A percentile compares a stretch with the other conserved stretches of the same genome.
Evolutionary conservation across 2,888 invertebrate genomes (phyloP).

Genomic region (Drosophila longiperda): DNA sequence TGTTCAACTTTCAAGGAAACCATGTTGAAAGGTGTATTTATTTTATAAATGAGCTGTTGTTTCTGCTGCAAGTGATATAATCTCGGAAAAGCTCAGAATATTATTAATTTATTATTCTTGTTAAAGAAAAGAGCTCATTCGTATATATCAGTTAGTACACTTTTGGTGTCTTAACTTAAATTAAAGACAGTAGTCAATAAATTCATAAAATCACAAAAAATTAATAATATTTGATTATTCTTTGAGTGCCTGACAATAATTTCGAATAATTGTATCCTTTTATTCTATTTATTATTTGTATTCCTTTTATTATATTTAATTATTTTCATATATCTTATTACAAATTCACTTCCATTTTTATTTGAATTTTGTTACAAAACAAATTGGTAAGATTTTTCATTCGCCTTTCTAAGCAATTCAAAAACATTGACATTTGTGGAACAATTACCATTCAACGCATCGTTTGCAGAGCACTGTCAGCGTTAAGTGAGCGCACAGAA

Average conservation of each 20-base stretch:
- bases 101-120: not conserved
- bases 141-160: not conserved
- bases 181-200: not conserved
- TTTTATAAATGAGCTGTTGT: conserved; percentile 13
- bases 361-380: not conserved
- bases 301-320: not conserved
- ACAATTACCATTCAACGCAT: conserved; percentile 45
- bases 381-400: not conserved
- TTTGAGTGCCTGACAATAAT: not conserved
- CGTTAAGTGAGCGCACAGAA: conserved; percentile 36
- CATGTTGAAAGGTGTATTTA: conserved; percentile 7
- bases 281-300: not conserved
- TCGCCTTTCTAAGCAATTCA: conserved; percentile 8
- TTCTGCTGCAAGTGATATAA: not conserved
- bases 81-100: not conserved
- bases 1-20: conserved; percentile 43
- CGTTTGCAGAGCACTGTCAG: conserved; percentile 42
- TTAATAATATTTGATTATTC: not conserved
- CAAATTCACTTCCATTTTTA: not conserved
- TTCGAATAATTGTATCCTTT: not conserved
- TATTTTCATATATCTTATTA: not conserved
- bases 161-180: not conserved
- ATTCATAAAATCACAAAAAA: no score
- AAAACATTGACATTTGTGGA: conserved; percentile 23
- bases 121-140: not conserved